Conservation (phyloP, 2,888 invertebrate species). For the Mythimna pallens region DNA sequence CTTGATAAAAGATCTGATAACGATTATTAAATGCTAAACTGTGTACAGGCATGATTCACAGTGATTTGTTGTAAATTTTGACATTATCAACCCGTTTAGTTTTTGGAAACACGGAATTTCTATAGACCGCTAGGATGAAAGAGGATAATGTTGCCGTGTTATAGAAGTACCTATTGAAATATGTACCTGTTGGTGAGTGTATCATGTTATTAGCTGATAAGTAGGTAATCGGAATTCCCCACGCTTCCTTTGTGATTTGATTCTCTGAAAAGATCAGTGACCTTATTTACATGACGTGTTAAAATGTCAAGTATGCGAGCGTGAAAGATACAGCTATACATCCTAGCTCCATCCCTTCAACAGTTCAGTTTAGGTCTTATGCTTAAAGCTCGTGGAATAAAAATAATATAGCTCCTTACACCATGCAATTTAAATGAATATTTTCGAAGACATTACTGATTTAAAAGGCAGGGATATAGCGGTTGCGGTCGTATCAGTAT, state of each 20-base stretch:
- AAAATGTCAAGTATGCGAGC: too few relatives aligned
- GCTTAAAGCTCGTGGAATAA: too few relatives aligned
- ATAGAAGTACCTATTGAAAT: conserved; percentile 9
- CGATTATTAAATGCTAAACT: conserved; percentile 51
- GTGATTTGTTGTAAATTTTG: conserved; percentile 23
- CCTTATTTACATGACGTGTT: too few relatives aligned
- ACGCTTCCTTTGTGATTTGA: neutral
- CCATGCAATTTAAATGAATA: too few relatives aligned
- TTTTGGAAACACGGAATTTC: conserved; percentile 12
- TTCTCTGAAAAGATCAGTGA: neutral
- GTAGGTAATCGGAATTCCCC: conserved; percentile 15
- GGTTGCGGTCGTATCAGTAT: too few relatives aligned
- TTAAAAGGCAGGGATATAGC: too few relatives aligned
- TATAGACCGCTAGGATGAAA: conserved; percentile 24
- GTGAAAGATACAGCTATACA: too few relatives aligned
- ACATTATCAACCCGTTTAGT: conserved; percentile 32
- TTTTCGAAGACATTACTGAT: too few relatives aligned
- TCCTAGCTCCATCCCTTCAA: too few relatives aligned
- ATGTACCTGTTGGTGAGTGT: conserved; percentile 4
- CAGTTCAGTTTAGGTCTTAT: too few relatives aligned
- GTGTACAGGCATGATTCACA: conserved; percentile 29
- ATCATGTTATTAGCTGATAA: conserved; percentile 22
- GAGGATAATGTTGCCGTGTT: conserved; percentile 11
- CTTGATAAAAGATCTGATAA: conserved; percentile 52
- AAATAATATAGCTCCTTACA: too few relatives aligned